phyloP scores from a whole-genome alignment of 1,140 invertebrate genomes.

The Grapholita molesta region DNA sequence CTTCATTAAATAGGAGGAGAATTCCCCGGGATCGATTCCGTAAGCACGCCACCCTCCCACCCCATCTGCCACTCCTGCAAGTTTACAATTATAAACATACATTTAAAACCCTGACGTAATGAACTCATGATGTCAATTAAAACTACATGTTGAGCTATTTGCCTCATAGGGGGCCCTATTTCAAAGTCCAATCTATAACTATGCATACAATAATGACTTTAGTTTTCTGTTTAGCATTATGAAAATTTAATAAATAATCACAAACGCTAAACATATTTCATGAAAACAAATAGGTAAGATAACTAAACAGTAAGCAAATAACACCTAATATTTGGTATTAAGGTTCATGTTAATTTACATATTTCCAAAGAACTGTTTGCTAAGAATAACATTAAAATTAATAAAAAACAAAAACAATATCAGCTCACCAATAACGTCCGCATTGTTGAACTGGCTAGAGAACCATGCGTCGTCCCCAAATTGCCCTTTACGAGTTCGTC shows the following conservation, averaged over 20 bases:
- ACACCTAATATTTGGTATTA: neutral
- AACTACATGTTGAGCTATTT: neutral
- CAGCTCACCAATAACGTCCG: constrained; percentile 93
- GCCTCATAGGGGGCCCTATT: neutral
- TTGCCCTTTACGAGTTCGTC: constrained; percentile 89
- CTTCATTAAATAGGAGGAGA: constrained; percentile 95
- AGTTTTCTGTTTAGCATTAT: neutral
- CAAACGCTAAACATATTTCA: neutral
- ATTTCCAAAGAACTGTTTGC: neutral
- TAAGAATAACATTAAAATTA: neutral
- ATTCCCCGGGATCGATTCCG: constrained; percentile 98
- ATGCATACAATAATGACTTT: neutral
- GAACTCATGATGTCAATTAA: neutral
- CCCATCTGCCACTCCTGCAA: constrained; percentile 96
- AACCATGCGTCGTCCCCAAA: constrained; percentile 99
- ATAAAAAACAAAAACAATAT: constrained; percentile 6
- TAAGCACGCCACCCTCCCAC: constrained; percentile 98
- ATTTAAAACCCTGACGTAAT: neutral
- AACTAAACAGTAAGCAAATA: neutral
- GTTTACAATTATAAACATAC: constrained; percentile 21
- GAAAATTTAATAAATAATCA: neutral
- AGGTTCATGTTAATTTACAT: neutral
- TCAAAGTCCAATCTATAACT: neutral
- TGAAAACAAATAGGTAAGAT: neutral
- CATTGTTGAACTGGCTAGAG: constrained; percentile 89